Base-by-base conservation (phyloP, 1,140 invertebrate genomes). In the Anoplophora glabripennis region DNA sequence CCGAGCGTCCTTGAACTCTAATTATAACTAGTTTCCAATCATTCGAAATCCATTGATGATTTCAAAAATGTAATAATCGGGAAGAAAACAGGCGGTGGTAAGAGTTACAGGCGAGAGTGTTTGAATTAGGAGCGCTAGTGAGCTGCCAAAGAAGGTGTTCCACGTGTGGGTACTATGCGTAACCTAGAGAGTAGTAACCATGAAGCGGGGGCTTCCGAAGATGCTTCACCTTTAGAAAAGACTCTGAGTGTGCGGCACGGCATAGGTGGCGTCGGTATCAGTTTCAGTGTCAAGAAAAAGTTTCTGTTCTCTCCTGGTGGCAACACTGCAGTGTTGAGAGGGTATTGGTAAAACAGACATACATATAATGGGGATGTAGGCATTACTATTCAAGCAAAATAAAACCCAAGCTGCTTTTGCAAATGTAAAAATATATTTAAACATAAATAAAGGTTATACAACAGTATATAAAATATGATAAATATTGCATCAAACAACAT, bases 341-440 rank as follows among this genome's bases (percentile, higher is more conserved):
- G 49, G 36, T 42, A 55, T 45, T 53, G 49, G 48, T 57, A 53
- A 59, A 49, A 57, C 55, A 64, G 35, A 56, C 48, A 54, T 60
- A 64, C 63, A 64, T 33, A 61, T 49, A 49, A 58, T 34, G 28
- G 41, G 56, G 56, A 52, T 28, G n/a, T n/a, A 59, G 63, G 60
- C 60, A 59, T 42, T 53, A 49, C 60, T 53, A 64, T 69, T 69
- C 65, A 71, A 72, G 68, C 68, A 67, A 72, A 75, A 75, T 74
- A 74, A 74, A 75, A 74, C 72, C 71, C 73, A 74, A 74, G 72
- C 72, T 69, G 67, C 65, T 72, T 72, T 69, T 69, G 72, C 72
- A 69, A 72, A 72, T 74, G 73, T 75, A 75, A 75, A 75, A 75
- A 75, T 75, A 75, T 75, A 75, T 75, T 75, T 75, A 68, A 75